phyloP scores from a whole-genome alignment of 2,797 vertebrate species.

The Darevskia mixta region DNA sequence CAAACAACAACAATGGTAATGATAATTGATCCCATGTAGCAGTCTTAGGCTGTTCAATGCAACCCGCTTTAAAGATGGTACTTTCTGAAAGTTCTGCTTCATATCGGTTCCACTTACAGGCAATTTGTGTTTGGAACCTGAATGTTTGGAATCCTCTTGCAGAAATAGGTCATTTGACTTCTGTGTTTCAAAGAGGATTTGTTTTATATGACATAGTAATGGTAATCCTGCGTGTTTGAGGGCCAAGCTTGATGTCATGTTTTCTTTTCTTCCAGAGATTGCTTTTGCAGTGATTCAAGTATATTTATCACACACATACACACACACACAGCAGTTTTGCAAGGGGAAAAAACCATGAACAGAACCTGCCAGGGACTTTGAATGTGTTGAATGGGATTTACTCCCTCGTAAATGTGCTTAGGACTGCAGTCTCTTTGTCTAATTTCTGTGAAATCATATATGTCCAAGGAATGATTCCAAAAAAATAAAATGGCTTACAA shows the following conservation, averaged over 20 bases:
- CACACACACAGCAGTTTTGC: not conserved
- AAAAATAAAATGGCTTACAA: not conserved
- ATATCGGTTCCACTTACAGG: not conserved
- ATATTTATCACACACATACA: too few species aligned
- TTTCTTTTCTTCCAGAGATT: not conserved
- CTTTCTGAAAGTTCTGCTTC: not conserved
- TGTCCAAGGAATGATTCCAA: not conserved
- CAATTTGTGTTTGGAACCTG: not conserved
- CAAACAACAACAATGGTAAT: too few species aligned
- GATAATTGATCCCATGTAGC: too few species aligned
- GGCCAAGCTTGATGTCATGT: not conserved
- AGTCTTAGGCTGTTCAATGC: too few species aligned
- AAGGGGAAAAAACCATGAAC: too few species aligned
- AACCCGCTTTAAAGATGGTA: not conserved
- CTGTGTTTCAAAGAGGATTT: not conserved
- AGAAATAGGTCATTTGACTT: not conserved
- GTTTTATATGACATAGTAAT: not conserved
- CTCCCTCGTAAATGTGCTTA: not conserved
- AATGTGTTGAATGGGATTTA: not conserved
- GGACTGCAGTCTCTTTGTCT: not conserved
- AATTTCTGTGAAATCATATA: not conserved
- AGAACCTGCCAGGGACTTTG: not conserved
- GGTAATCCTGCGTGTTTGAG: not conserved
- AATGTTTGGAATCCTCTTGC: not conserved
- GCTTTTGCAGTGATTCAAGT: not conserved